Evolutionary conservation across 2,888 invertebrate genomes (phyloP).

Genomic region (Pterostichus niger): DNA sequence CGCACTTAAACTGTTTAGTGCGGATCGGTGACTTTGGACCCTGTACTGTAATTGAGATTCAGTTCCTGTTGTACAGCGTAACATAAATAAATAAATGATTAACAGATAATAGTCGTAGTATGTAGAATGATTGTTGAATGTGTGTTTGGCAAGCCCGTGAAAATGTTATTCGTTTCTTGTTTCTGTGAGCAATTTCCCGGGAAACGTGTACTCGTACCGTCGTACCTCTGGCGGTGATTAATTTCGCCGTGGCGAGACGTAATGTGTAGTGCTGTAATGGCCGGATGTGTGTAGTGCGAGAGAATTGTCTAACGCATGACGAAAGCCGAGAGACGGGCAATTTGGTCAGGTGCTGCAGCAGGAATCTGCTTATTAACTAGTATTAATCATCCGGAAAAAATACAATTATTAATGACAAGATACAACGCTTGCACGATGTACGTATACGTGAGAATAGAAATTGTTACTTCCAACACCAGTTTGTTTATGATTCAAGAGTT

Average conservation of each 20-base stretch:
- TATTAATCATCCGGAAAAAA: slow-evolving; percentile 45
- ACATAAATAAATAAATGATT: too few relatives aligned
- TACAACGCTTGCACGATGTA: background rate
- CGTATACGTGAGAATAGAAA: background rate
- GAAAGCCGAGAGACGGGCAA: slow-evolving; percentile 11
- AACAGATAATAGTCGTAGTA: too few relatives aligned
- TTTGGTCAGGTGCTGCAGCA: slow-evolving; percentile 41
- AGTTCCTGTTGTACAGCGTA: too few relatives aligned
- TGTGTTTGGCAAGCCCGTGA: background rate
- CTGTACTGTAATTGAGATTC: too few relatives aligned
- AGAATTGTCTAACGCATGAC: slow-evolving; percentile 44
- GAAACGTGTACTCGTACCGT: background rate
- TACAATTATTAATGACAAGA: slow-evolving; percentile 32
- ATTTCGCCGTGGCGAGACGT: slow-evolving; percentile 8
- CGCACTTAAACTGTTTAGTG: too few relatives aligned
- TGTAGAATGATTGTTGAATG: too few relatives aligned
- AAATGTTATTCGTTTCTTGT: background rate
- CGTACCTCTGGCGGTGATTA: background rate
- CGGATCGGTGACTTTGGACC: too few relatives aligned
- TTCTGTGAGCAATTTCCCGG: slow-evolving; percentile 1
- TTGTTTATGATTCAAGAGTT: too few relatives aligned
- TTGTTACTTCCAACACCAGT: background rate
- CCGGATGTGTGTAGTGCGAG: slow-evolving; percentile 22
- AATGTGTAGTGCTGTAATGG: slow-evolving; percentile 19
- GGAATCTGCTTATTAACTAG: slow-evolving; percentile 52